Base-by-base conservation (phyloP, 2,888 invertebrate species). In the Drosophila acutilabella region DNA sequence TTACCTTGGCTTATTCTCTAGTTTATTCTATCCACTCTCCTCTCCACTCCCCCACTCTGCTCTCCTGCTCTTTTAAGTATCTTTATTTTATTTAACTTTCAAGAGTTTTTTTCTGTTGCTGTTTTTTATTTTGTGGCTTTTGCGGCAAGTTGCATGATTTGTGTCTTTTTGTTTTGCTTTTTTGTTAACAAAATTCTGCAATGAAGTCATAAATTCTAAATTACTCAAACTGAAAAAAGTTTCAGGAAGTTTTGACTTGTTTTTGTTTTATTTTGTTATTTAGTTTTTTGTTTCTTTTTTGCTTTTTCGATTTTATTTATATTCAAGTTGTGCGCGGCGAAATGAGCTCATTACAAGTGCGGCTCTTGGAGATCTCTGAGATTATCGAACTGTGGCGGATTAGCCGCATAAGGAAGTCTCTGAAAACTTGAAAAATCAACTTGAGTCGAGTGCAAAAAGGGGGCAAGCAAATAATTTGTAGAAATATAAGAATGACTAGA, bases 161-260 rank as follows among this genome's bases (percentile, higher is more conserved):
- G 78, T 68, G 60, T 6, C 48, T 61, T 61, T 61, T 66, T 57
- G 52, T 57, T 67, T 66, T 57, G 30, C 38, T 60, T 33, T 41
- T 71, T 65, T 57, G 47, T 64, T 69, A 47, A 57, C 51, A 74
- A 48, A 53, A 69, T 52, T 45, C 62, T 66, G 74, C 80, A 81
- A 79, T 79, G 72, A 77, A 86, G 76, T 87, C 80, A 84, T 84
- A 87, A 87, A 87, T 87, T 80, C 67, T 47, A 41, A 81, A 82
- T 82, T 85, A 83, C 80, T 64, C 67, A 36, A 62, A 62, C 67
- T 68, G 58, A 58, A 75, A 26, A 80, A 81, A 81, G 61, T 80
- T 56, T 44, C 10, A 20, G 54, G 38, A 79, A 71, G 57, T 74
- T 77, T 60, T 40, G 52, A 38, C 38, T 64, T 40, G 33, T 53